Evolutionary conservation across 2,113 vertebrate genomes (phyloP).

Genomic region (Hippocampus abdominalis): DNA sequence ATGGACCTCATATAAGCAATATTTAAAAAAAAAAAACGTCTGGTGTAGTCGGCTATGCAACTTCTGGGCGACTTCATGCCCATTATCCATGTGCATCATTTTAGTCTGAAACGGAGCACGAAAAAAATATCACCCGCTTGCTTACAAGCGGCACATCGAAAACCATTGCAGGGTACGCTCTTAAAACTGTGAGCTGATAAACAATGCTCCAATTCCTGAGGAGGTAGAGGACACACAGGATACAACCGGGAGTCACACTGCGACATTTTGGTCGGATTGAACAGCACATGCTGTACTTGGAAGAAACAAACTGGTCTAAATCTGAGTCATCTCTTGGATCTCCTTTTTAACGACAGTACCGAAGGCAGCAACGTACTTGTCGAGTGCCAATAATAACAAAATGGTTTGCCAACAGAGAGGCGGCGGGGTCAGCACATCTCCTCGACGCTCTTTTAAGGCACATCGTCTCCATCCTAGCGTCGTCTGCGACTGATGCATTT

Average conservation of each 20-base stretch:
- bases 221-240: constrained; percentile 2
- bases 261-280: background rate
- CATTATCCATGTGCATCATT: background rate
- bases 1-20: constrained; percentile 48
- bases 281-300: background rate
- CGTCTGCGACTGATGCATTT: background rate
- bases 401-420: background rate
- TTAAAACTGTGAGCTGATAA: background rate
- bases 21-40: constrained; percentile 21
- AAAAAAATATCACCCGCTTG: background rate
- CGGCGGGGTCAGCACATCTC: background rate
- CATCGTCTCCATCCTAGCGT: background rate
- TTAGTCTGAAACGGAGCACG: background rate
- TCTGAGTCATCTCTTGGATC: constrained; percentile 8
- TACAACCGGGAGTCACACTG: background rate
- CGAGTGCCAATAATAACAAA: constrained; percentile 8
- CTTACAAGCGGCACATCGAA: background rate
- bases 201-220: background rate
- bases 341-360: constrained; percentile 5
- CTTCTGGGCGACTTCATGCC: background rate
- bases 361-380: background rate
- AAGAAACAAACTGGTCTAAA: background rate
- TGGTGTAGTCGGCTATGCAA: background rate
- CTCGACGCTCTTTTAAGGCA: constrained; percentile 2
- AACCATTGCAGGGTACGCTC: background rate